phyloP scores from a whole-genome alignment of 2,797 vertebrate species.

The Carduelis carduelis region DNA sequence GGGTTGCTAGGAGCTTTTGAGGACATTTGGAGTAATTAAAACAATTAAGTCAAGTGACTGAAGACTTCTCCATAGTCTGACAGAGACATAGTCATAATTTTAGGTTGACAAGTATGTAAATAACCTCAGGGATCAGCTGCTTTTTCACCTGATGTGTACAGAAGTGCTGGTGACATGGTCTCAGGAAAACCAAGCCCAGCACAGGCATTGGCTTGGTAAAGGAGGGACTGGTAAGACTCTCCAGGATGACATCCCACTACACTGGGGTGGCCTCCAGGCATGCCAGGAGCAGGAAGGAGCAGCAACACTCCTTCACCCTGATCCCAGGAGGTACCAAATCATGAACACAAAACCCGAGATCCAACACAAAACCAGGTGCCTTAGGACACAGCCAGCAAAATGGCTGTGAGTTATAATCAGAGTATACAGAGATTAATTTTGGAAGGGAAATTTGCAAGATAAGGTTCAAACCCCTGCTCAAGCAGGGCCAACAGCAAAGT shows the following conservation, averaged over 20 bases:
- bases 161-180: constrained; percentile 69
- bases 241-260: neutral
- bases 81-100: neutral
- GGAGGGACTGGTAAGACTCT: constrained; percentile 74
- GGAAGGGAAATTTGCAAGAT: neutral
- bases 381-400: neutral
- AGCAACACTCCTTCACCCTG: accelerated
- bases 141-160: constrained; percentile 72
- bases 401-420: accelerated
- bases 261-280: neutral
- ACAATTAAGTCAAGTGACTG: neutral
- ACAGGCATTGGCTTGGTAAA: constrained; percentile 61
- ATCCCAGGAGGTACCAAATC: neutral
- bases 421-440: neutral
- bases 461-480: neutral
- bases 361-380: neutral
- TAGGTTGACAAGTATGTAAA: constrained; percentile 70
- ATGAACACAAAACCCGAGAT: accelerated
- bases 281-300: neutral
- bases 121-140: constrained; percentile 70
- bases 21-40: neutral
- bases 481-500: neutral
- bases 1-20: neutral
- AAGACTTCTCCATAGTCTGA: neutral
- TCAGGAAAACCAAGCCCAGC: constrained; percentile 57